phyloP scores from a whole-genome alignment of 2,797 vertebrate species.

The Ctenosaura bakeri region DNA sequence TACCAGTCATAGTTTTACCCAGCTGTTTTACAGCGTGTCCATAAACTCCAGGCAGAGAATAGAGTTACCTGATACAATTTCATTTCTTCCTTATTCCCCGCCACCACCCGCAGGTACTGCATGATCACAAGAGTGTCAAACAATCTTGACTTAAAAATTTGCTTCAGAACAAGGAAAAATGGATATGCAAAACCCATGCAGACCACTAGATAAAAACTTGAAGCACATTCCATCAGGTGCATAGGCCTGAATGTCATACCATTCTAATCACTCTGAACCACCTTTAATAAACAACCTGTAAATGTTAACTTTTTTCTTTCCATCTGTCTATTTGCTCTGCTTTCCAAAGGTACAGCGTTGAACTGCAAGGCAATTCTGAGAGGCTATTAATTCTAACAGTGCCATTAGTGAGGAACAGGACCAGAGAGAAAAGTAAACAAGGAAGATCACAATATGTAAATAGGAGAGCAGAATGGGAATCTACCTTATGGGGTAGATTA shows the following conservation, averaged over 20 bases:
- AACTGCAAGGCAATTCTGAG: neutral
- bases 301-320: neutral
- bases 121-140: neutral
- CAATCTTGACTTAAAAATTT: neutral
- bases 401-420: neutral
- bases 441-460: neutral
- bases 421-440: neutral
- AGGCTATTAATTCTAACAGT: neutral
- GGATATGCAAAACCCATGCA: neutral
- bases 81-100: neutral
- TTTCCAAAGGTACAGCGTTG: neutral
- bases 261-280: neutral
- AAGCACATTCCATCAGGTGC: neutral
- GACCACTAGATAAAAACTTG: neutral
- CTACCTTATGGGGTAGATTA: too few relatives aligned
- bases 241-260: neutral
- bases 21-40: neutral
- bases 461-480: neutral
- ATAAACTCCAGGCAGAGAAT: neutral
- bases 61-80: neutral
- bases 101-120: neutral
- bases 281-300: slow-evolving; percentile 7
- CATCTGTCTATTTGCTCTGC: neutral
- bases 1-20: too few relatives aligned
- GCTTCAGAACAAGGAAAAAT: neutral